Evolutionary conservation across 2,888 invertebrate species (phyloP).

Genomic region (Phanerotoma sp.): DNA sequence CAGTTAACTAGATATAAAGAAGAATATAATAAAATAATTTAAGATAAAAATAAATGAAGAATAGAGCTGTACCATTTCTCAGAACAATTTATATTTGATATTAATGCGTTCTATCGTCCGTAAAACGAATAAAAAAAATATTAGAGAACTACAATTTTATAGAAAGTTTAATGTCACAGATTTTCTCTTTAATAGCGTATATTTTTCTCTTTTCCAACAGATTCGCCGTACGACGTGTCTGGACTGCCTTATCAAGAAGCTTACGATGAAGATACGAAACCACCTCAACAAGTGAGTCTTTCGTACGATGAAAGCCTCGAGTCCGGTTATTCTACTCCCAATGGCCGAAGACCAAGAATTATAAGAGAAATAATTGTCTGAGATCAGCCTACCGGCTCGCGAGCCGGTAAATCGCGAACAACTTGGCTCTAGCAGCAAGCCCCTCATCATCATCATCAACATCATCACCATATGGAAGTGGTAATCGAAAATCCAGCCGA

Average conservation of each 20-base stretch:
- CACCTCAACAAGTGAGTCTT: constrained; percentile 82
- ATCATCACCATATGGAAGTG: constrained; percentile 50
- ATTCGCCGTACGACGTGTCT: constrained; percentile 93
- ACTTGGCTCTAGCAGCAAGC: constrained; percentile 58
- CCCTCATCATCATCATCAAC: constrained; percentile 44
- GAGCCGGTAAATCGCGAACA: constrained; percentile 54
- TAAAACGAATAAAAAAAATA: not conserved
- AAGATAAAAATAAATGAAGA: not conserved
- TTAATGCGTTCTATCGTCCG: not conserved
- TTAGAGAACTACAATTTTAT: constrained; percentile 22
- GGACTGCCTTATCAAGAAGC: constrained; percentile 84
- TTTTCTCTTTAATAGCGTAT: not conserved
- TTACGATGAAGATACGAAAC: constrained; percentile 77
- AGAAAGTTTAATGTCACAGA: not conserved
- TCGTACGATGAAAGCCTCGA: constrained; percentile 92
- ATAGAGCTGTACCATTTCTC: not conserved
- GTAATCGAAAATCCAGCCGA: constrained; percentile 51
- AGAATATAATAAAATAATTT: no score
- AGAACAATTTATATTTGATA: not conserved
- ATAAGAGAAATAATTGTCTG: constrained; percentile 94
- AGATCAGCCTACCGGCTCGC: constrained; percentile 58
- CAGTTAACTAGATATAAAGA: no score
- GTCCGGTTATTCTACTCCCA: constrained; percentile 92
- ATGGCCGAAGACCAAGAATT: constrained; percentile 87
- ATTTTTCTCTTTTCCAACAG: constrained; percentile 57